Evolutionary conservation across 2,113 vertebrate genomes (phyloP).

Genomic region (Phylloscopus trochiloides): DNA sequence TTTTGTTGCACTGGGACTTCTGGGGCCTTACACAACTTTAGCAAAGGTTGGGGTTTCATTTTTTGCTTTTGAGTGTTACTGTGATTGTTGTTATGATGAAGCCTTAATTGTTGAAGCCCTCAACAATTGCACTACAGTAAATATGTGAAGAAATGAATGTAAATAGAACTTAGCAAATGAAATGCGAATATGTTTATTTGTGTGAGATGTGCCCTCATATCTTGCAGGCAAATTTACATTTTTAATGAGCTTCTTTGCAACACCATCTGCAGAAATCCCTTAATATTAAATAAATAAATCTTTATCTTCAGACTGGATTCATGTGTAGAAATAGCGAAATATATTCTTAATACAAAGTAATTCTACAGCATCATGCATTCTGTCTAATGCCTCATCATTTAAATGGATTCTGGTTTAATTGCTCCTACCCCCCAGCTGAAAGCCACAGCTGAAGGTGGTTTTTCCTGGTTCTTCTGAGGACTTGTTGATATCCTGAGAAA

Average conservation of each 20-base stretch:
- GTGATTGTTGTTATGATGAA: neutral
- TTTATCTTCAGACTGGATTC: neutral
- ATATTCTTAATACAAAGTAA: neutral
- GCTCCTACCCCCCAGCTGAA: neutral
- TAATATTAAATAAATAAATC: conserved; percentile 1
- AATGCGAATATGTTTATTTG: neutral
- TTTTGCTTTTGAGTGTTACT: neutral
- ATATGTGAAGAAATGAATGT: neutral
- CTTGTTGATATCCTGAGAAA: neutral
- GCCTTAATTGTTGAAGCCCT: neutral
- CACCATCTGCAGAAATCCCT: neutral
- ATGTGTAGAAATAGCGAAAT: neutral
- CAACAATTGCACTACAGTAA: neutral
- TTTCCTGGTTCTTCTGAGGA: neutral
- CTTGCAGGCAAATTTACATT: neutral
- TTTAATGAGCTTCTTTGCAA: neutral
- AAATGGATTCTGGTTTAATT: conserved; percentile 5
- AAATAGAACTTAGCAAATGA: neutral
- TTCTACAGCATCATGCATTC: neutral
- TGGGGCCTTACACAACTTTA: neutral
- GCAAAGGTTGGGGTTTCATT: neutral
- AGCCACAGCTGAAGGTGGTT: neutral
- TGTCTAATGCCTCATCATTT: neutral
- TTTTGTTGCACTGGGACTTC: neutral
- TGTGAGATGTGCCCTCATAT: neutral